These are phyloP conservation scores for Habrosyne pyritoides DNA, from an alignment of 2,888 invertebrate species.

Conservation along the genomic window DNA sequence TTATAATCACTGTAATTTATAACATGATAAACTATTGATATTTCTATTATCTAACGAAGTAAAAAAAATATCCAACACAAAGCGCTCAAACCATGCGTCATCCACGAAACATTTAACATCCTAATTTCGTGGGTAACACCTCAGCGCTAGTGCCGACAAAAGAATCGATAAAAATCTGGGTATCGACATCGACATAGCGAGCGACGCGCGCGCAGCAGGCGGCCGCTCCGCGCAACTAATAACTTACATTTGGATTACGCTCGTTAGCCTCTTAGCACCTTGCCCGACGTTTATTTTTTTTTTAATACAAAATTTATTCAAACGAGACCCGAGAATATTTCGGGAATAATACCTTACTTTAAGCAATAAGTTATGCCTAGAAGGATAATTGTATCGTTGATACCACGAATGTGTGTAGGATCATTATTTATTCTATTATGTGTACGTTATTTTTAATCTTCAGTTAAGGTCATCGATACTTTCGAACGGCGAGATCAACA, in stretches of 20 bases:
- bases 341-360: slow-evolving; percentile 73
- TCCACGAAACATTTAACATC: slow-evolving; percentile 79
- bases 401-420: slow-evolving; percentile 37
- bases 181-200: slow-evolving; percentile 54
- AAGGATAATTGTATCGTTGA: slow-evolving; percentile 59
- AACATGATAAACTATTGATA: slow-evolving; percentile 66
- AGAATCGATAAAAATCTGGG: slow-evolving; percentile 74
- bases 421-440: slow-evolving; percentile 65
- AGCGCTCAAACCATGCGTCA: slow-evolving; percentile 73
- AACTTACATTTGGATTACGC: slow-evolving; percentile 81
- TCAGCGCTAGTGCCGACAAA: slow-evolving; percentile 79
- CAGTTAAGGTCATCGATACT: slow-evolving; percentile 21
- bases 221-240: slow-evolving; percentile 67
- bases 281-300: slow-evolving; percentile 75
- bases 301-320: slow-evolving; percentile 80
- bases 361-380: slow-evolving; percentile 74
- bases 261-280: slow-evolving; percentile 83
- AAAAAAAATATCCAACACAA: slow-evolving; percentile 50
- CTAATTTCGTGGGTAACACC: slow-evolving; percentile 81
- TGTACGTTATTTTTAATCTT: slow-evolving; percentile 53
- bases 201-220: slow-evolving; percentile 67
- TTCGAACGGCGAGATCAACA: slow-evolving; percentile 23
- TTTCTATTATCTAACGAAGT: slow-evolving; percentile 65
- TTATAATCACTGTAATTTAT: slow-evolving; percentile 54
- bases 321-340: slow-evolving; percentile 69